Conservation (phyloP, 2,888 invertebrate species). For the Drosophila cracens region DNA sequence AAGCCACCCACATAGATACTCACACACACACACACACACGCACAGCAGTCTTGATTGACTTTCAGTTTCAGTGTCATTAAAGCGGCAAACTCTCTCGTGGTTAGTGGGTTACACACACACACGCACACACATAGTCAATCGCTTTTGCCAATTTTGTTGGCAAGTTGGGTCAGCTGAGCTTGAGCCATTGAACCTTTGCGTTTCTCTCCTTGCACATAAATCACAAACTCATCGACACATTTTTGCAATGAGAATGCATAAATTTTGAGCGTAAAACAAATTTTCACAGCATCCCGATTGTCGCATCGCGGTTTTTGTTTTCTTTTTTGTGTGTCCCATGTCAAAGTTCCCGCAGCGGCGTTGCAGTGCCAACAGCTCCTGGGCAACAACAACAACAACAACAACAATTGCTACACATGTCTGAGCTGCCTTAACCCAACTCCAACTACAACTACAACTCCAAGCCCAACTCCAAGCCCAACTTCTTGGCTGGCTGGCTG, state of each 20-base stretch:
- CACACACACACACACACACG: constrained; percentile 21
- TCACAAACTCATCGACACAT: constrained; percentile 72
- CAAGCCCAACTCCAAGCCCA: constrained; percentile 16
- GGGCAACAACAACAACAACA: constrained; percentile 71
- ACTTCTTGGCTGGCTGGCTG: constrained; percentile 17
- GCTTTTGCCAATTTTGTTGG: background rate
- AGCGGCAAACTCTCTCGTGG: constrained; percentile 62
- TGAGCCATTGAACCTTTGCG: constrained; percentile 8
- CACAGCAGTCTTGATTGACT: constrained; percentile 58
- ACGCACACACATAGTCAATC: background rate
- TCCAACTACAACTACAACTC: background rate
- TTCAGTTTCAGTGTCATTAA: constrained; percentile 80
- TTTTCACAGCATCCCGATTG: constrained; percentile 65
- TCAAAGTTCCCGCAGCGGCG: constrained; percentile 69
- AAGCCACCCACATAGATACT: constrained; percentile 18
- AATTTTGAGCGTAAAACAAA: constrained; percentile 59
- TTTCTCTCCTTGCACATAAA: constrained; percentile 40
- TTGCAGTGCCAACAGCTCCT: constrained; percentile 75
- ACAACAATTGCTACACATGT: constrained; percentile 68
- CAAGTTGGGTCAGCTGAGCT: constrained; percentile 5
- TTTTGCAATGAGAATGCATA: constrained; percentile 54
- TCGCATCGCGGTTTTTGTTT: constrained; percentile 22
- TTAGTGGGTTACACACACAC: constrained; percentile 65
- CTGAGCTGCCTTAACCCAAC: constrained; percentile 31
- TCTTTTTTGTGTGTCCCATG: constrained; percentile 37